These are phyloP conservation scores for Geococcyx californianus DNA, from an alignment of 2,113 vertebrate genomes.

Conservation along the genomic window DNA sequence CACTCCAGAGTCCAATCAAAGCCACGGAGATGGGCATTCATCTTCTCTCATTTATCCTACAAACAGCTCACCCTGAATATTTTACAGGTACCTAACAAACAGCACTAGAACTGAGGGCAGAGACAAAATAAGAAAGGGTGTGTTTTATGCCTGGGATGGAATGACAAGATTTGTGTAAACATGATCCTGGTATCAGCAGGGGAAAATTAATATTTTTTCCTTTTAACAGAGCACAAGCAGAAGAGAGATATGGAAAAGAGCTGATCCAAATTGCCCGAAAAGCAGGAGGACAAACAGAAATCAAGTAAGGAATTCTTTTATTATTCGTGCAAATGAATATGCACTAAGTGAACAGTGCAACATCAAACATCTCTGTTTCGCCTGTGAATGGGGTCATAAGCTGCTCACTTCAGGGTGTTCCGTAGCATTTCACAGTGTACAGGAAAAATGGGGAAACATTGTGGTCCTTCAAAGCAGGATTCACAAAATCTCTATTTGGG, in stretches of 20 bases:
- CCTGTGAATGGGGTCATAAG: neutral
- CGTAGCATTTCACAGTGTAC: neutral
- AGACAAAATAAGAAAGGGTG: neutral
- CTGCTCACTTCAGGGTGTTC: neutral
- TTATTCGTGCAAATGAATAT: neutral
- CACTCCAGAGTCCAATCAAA: neutral
- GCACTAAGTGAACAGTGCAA: too few relatives aligned
- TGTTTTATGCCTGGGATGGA: neutral
- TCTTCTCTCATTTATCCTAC: neutral
- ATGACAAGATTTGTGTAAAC: neutral
- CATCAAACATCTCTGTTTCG: neutral
- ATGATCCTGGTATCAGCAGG: neutral
- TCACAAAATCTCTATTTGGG: neutral
- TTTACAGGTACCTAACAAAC: neutral
- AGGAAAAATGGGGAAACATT: neutral
- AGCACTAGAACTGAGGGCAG: neutral
- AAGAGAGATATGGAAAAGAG: slow-evolving; percentile 94
- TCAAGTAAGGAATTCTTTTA: slow-evolving; percentile 79
- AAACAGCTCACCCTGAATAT: neutral
- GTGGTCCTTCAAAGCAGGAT: neutral
- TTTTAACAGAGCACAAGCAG: slow-evolving; percentile 85
- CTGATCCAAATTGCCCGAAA: slow-evolving; percentile 89
- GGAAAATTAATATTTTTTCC: neutral
- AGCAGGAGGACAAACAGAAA: slow-evolving; percentile 87
- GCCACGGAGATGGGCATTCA: neutral